Base-by-base conservation (phyloP, 1,140 invertebrate genomes). In the Littorina saxatilis region DNA sequence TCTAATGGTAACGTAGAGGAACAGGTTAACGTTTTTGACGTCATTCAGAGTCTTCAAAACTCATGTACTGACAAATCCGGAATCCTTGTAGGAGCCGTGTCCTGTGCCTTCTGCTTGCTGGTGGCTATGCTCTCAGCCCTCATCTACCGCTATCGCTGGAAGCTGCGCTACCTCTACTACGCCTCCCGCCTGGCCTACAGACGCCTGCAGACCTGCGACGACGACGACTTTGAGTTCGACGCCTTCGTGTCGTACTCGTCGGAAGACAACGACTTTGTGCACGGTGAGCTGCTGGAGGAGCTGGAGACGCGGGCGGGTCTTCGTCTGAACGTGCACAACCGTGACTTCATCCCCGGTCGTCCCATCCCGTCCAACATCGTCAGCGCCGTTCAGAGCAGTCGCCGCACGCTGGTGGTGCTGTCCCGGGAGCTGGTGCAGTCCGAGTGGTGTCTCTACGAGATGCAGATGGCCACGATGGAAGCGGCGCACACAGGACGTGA, bases 381-480 rank as follows among this genome's bases (percentile, higher is more conserved):
- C n/a, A 92, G 92, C 63, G 93, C 94, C 83, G 94, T 95, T 50
- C 92, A 93, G 29, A 92, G 93, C 73, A 95, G 94, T 87, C 92
- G 94, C 70, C 94, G 94, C 89, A 94, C 94, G 32, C 89, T 95
- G 50, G 89, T 95, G 32, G 88, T 95, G n/a, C 92, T 95, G 50
- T 94, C 94, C 81, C 93, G 95, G 85, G 92, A 93, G 55, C 95
- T 95, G 87, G 92, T 94, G 0, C 93, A 93, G 82, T 95, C 95
- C 20, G 93, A 95, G 39, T 95, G 95, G 95, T 95, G 95, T 86
- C 85, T 93, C 63, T 95, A 94, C 93, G 95, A 95, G 88, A 93
- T 94, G 20, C 94, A 95, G 61, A 86, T 86, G 83, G 85, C 85
- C 32, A 76, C 66, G 2, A 83, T 85, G 82, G 85, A 86, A 73